Evolutionary conservation across 2,113 vertebrate genomes (phyloP), one percentile per base, ranked within the genome.

Genomic region (Seriola rivoliana): DNA sequence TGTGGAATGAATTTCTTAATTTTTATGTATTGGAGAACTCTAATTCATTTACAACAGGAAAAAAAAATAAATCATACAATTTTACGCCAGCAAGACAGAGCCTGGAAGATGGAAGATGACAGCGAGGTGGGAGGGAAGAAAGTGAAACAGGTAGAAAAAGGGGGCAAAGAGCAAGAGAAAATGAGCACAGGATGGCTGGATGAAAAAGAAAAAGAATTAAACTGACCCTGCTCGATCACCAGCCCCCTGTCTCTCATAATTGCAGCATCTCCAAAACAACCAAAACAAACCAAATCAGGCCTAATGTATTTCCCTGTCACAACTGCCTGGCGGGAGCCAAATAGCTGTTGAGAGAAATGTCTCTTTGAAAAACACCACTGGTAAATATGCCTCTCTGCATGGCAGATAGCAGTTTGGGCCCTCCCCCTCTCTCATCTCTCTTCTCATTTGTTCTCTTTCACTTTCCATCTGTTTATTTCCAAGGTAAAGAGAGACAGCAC

Each of bases 301-400:
- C 80, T 89, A 93, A 94, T 93, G 93, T 90, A 70, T 91, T 87
- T 93, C 67, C 74, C 89, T 87, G 88, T 88, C 83, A 84, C 89
- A 88, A 81, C 87, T 82, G 90, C 91, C 87, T 84, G 81, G 82
- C 82, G 62, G 90, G 90, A 93, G 91, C 88, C 91, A 93, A 94
- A 94, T 90, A 81, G 83, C 68, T 80, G 86, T 85, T 91, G 80
- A 74, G 75, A 83, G 83, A 85, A 88, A 91, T 91, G 87, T 91
- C 81, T 92, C 78, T 91, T 91, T 90, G 68, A 92, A 88, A 93
- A 91, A 86, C 76, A 44, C 69, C 92, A 71, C 75, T 90, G 88
- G 88, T 93, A 94, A 93, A 92, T 88, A 75, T 80, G 78, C 79
- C 89, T 85, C 88, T 83, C 84, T 83, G 85, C 88, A 60, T 83